Evolutionary conservation across 2,888 invertebrate species (phyloP).

Genomic region (Rugalucina vietnamica): DNA sequence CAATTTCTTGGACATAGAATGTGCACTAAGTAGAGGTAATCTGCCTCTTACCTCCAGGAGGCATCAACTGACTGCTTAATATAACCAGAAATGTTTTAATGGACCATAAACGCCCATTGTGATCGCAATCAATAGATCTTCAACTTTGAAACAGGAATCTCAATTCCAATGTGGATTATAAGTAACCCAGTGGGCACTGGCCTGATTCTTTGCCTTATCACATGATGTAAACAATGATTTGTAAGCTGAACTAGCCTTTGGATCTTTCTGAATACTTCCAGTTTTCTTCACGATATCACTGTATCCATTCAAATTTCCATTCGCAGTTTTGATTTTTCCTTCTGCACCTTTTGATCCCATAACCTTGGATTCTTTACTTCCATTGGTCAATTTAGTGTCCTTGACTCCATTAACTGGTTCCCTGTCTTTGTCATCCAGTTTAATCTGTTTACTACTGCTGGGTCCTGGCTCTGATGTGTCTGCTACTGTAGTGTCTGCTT

Average conservation of each 20-base stretch:
- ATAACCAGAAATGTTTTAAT: too few relatives aligned
- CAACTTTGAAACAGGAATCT: not conserved
- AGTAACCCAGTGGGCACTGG: conserved; percentile 98
- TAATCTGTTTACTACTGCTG: conserved; percentile 64
- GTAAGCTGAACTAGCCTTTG: conserved; percentile 94
- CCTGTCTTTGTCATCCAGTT: conserved; percentile 45
- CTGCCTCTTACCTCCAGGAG: too few relatives aligned
- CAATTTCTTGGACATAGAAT: too few relatives aligned
- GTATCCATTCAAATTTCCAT: conserved; percentile 43
- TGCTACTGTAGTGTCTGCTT: conserved; percentile 46
- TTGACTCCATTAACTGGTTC: conserved; percentile 85
- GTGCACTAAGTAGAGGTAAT: too few relatives aligned
- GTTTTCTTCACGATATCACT: conserved; percentile 67
- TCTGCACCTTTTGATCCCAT: not conserved
- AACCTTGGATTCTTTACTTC: conserved; percentile 10
- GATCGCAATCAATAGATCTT: too few relatives aligned
- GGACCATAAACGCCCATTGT: too few relatives aligned
- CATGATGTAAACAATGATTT: conserved; percentile 98
- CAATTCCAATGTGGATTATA: conserved; percentile 90
- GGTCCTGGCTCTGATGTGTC: conserved; percentile 44
- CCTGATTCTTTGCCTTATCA: conserved; percentile 93
- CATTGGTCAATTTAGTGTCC: conserved; percentile 58
- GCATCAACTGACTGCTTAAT: too few relatives aligned
- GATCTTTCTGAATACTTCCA: conserved; percentile 91
- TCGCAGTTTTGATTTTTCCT: conserved; percentile 74